A percentile compares a stretch with the other conserved stretches of the same genome.
Conservation (phyloP, 2,888 invertebrate species). For the Augochlorella aurata region DNA sequence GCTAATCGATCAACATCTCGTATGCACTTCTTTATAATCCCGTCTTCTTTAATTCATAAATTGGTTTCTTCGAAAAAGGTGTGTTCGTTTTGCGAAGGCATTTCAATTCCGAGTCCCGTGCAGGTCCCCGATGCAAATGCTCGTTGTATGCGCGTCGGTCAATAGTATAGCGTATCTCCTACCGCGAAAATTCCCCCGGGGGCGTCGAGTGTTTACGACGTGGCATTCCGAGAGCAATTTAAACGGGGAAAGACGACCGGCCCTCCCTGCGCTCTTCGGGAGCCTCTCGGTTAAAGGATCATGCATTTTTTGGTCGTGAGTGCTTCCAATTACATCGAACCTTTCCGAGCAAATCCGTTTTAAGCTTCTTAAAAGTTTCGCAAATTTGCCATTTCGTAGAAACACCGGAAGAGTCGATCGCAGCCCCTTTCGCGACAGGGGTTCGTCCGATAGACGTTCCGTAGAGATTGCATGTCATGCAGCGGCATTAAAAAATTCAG, state of each 20-base stretch:
- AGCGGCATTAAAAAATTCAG: neutral
- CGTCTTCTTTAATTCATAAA: no score
- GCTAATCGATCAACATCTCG: no score
- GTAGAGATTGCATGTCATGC: no score
- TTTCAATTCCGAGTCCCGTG: neutral
- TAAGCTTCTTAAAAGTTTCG: neutral
- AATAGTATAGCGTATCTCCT: neutral
- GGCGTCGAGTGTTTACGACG: constrained; percentile 2
- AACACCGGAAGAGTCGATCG: no score
- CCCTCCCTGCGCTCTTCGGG: neutral
- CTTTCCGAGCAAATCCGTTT: neutral
- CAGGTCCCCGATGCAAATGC: neutral
- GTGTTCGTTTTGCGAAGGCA: no score
- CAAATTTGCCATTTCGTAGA: neutral
- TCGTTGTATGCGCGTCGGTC: neutral
- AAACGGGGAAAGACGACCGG: neutral
- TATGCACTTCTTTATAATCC: no score
- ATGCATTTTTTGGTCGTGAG: neutral
- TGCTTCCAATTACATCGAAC: neutral
- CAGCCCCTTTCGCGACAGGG: no score
- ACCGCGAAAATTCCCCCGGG: neutral
- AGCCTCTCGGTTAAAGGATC: neutral
- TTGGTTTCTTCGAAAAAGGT: no score
- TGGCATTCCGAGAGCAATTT: constrained; percentile 2
- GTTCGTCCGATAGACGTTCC: no score